phyloP scores from a whole-genome alignment of 1,140 invertebrate species.

The Rhyacophila brunnea region DNA sequence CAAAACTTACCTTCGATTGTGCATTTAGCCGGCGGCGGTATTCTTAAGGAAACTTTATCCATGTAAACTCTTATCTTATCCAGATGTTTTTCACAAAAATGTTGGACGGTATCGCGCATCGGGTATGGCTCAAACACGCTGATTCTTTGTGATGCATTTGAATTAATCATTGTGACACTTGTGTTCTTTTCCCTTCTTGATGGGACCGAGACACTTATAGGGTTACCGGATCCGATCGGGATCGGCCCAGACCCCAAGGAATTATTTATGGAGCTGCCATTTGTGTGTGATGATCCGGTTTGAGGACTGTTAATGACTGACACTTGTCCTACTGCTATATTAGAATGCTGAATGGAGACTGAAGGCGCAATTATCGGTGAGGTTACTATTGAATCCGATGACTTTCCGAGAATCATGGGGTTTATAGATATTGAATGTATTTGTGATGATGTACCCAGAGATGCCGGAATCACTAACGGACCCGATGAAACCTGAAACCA shows the following conservation, averaged over 20 bases:
- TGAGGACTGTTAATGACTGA: slow-evolving; percentile 39
- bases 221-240: slow-evolving; percentile 39
- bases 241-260: slow-evolving; percentile 38
- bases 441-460: slow-evolving; percentile 36
- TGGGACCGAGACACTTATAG: slow-evolving; percentile 56
- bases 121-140: slow-evolving; percentile 84
- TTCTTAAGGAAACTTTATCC: slow-evolving; percentile 77
- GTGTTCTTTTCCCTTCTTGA: slow-evolving; percentile 66
- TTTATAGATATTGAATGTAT: slow-evolving; percentile 49
- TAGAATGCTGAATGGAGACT: slow-evolving; percentile 48
- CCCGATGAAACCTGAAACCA: slow-evolving; percentile 32
- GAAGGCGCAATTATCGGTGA: slow-evolving; percentile 37
- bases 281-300: slow-evolving; percentile 28
- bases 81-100: slow-evolving; percentile 92
- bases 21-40: slow-evolving; percentile 88
- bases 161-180: slow-evolving; percentile 68
- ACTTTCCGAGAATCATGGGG: slow-evolving; percentile 45
- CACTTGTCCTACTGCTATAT: slow-evolving; percentile 45
- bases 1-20: slow-evolving; percentile 77
- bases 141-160: slow-evolving; percentile 66
- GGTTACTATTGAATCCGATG: slow-evolving; percentile 41
- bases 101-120: slow-evolving; percentile 86
- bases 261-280: slow-evolving; percentile 35
- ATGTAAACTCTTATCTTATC: slow-evolving; percentile 89
- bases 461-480: slow-evolving; percentile 17